These are phyloP conservation scores for Pseudomyrmex flavicornis DNA, from an alignment of 1,140 invertebrate species.

Conservation along the genomic window DNA sequence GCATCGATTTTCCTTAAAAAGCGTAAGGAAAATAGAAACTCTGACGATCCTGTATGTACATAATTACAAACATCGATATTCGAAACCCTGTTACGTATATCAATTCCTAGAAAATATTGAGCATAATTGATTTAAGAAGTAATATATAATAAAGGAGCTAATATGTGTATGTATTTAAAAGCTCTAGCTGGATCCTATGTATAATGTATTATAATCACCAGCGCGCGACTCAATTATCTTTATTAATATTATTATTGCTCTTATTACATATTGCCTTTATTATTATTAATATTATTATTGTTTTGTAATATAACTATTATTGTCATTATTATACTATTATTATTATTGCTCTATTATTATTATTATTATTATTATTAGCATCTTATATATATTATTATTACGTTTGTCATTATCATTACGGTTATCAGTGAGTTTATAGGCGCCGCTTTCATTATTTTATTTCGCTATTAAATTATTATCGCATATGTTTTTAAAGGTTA, in stretches of 20 bases:
- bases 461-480: conserved; percentile 79
- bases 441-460: conserved; percentile 75
- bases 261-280: conserved; percentile 72
- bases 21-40: conserved; percentile 24
- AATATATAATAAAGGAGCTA: conserved; percentile 59
- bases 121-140: conserved; percentile 36
- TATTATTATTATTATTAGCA: conserved; percentile 69
- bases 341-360: conserved; percentile 58
- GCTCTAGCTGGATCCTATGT: conserved; percentile 78
- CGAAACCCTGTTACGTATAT: conserved; percentile 63
- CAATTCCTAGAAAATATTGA: conserved; percentile 52
- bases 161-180: conserved; percentile 61
- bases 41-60: conserved; percentile 55
- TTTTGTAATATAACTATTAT: conserved; percentile 73
- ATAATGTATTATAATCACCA: conserved; percentile 78
- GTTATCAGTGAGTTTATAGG: conserved; percentile 71
- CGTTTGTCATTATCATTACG: conserved; percentile 74
- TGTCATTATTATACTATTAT: conserved; percentile 64
- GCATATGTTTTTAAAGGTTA: conserved; percentile 80
- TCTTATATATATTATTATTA: conserved; percentile 72
- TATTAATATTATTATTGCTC: conserved; percentile 72
- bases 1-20: conserved; percentile 52
- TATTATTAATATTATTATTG: conserved; percentile 77
- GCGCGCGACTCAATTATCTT: conserved; percentile 56
- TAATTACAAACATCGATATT: conserved; percentile 62